Base-by-base conservation (phyloP, 2,888 invertebrate species). In the Axea sp. region DNA sequence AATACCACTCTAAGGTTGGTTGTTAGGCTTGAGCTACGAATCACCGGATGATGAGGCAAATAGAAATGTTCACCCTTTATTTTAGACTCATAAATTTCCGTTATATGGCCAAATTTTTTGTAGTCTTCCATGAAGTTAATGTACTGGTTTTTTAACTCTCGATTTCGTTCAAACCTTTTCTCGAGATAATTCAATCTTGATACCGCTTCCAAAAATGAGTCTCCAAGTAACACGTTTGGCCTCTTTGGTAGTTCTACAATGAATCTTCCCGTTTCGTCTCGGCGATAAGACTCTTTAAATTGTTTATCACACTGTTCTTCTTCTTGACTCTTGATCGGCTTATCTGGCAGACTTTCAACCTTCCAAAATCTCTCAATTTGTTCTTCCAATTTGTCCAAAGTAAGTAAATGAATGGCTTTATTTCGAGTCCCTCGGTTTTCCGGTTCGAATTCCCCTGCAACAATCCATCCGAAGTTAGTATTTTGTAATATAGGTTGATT, bases 71-170 rank as follows among this genome's bases (percentile, higher is more conserved):
- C 17, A 8, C 19, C 19, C 19, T 4, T 6, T 69, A 7, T 8
- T 2, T 24, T 8, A n/a, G 14, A 17, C 8, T 26, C 8, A 1
- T 14, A 6, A 19, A 4, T 3, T 5, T 22, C 1, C 12, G 65
- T 37, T 64, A 76, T 76, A 43, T 74, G 74, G 15, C 68, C 64
- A 4, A 17, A 22, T 1, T 37, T 12, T 17, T 41, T 14, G 35
- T 76, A 76, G 1, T 76, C 68, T 5, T 28, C 5, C 68, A 73
- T 68, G 45, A 76, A 73, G 7, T 73, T 22, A 4, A 17, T 28
- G 11, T 76, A 75, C 9, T 53, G 22, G 9, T 22, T n/a, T 19
- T 60, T 60, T 19, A 53, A n/a, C 5, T 24, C 53, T 8, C 39
- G 28, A 15, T 51, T 37, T 39, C n/a, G 28, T 12, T 28, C 28